A percentile compares a stretch with the other conserved stretches of the same genome.
These are phyloP conservation scores for Gracilinanus agilis DNA, from an alignment of 2,113 vertebrate genomes.

Conservation along the genomic window DNA sequence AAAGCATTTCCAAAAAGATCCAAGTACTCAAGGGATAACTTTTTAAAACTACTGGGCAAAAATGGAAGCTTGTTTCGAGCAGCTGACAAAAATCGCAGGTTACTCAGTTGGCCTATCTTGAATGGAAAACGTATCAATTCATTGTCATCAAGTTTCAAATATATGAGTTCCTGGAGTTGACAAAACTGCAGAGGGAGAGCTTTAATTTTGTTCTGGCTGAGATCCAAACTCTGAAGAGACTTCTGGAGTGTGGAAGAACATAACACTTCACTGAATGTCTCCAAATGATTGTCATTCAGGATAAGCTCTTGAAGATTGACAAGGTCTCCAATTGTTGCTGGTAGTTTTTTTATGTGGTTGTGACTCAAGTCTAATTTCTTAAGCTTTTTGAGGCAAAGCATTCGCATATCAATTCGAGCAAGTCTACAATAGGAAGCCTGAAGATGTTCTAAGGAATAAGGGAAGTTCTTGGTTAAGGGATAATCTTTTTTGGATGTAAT, in stretches of 20 bases:
- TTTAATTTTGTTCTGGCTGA: conserved; percentile 93
- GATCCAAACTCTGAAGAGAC: conserved; percentile 92
- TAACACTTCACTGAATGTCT: conserved; percentile 90
- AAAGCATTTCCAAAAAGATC: conserved; percentile 97
- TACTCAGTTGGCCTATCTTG: conserved; percentile 89
- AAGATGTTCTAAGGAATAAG: conserved; percentile 94
- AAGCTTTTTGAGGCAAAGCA: conserved; percentile 93
- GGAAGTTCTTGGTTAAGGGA: conserved; percentile 93
- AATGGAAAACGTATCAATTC: conserved; percentile 89
- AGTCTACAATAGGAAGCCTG: conserved; percentile 96
- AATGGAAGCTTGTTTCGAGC: conserved; percentile 92
- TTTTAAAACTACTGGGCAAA: conserved; percentile 92
- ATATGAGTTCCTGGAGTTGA: conserved; percentile 88
- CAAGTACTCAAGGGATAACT: conserved; percentile 92
- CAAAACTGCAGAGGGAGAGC: conserved; percentile 93
- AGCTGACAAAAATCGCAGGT: conserved; percentile 91
- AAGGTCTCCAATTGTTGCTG: conserved; percentile 92
- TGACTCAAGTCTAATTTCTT: conserved; percentile 95
- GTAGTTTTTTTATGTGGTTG: conserved; percentile 96
- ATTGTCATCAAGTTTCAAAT: conserved; percentile 93
- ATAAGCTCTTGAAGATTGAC: conserved; percentile 91
- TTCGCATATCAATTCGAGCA: conserved; percentile 91
- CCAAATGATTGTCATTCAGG: conserved; percentile 93
- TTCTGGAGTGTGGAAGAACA: conserved; percentile 91
- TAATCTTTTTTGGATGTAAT: conserved; percentile 96